Evolutionary conservation across 2,888 invertebrate species (phyloP).

Genomic region (Sthenelais limicola): DNA sequence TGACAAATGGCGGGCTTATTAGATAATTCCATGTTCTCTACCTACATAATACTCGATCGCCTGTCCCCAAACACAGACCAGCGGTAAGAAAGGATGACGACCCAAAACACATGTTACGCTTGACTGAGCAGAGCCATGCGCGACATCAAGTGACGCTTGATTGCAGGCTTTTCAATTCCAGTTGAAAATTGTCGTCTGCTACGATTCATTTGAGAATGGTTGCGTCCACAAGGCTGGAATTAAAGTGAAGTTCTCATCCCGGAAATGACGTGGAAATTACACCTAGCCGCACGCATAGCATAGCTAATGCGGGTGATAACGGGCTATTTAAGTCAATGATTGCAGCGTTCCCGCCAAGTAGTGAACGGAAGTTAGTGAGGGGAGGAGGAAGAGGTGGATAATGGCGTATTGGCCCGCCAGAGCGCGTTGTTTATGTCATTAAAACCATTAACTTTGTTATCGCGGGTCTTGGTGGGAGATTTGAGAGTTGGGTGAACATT

Average conservation of each 20-base stretch:
- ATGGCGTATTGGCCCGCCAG: neutral
- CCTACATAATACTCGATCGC: slow-evolving; percentile 31
- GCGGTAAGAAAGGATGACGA: slow-evolving; percentile 21
- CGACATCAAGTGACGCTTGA: neutral
- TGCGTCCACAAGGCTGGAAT: slow-evolving; percentile 34
- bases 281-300: slow-evolving; percentile 30
- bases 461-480: slow-evolving; percentile 7
- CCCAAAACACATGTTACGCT: slow-evolving; percentile 34
- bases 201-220: slow-evolving; percentile 7
- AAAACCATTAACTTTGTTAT: slow-evolving; percentile 36
- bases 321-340: slow-evolving; percentile 38
- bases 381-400: neutral
- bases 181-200: slow-evolving; percentile 26
- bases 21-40: slow-evolving; percentile 34
- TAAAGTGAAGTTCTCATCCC: slow-evolving; percentile 37
- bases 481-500: neutral
- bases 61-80: slow-evolving; percentile 8
- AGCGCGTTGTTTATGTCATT: slow-evolving; percentile 38
- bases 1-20: slow-evolving; percentile 38
- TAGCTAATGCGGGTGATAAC: slow-evolving; percentile 33
- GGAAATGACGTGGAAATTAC: slow-evolving; percentile 38
- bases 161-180: slow-evolving; percentile 4
- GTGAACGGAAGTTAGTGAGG: slow-evolving; percentile 13
- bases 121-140: neutral
- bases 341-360: neutral